Evolutionary conservation across 2,113 vertebrate genomes (phyloP).

Genomic region (Oxyura jamaicensis): DNA sequence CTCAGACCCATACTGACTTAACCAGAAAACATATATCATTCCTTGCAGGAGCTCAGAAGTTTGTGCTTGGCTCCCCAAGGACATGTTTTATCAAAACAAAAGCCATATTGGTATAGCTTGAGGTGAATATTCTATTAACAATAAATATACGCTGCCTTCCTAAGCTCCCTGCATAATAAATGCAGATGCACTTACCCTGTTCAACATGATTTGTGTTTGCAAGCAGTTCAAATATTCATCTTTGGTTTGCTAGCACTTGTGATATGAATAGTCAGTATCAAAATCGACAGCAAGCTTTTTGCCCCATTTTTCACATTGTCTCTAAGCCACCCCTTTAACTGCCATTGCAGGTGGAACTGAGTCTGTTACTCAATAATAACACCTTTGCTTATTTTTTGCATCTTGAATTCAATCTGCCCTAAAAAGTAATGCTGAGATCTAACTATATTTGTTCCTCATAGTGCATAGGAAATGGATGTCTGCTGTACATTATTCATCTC

Average conservation of each 20-base stretch:
- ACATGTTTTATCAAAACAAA: slow-evolving; percentile 42
- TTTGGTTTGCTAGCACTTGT: background rate
- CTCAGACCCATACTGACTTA: background rate
- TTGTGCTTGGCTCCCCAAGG: background rate
- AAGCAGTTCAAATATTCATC: slow-evolving; percentile 42
- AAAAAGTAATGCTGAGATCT: background rate
- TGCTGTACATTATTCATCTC: background rate
- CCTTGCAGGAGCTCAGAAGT: background rate
- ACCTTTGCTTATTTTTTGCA: background rate
- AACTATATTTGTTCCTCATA: background rate
- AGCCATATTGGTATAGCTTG: background rate
- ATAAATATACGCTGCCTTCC: slow-evolving; percentile 24
- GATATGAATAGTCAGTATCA: background rate
- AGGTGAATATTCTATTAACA: slow-evolving; percentile 24
- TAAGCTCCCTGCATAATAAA: slow-evolving; percentile 23
- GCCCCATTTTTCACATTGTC: background rate
- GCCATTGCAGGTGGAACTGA: background rate
- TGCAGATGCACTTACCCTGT: slow-evolving; percentile 25
- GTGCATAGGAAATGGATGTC: background rate
- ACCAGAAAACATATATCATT: background rate
- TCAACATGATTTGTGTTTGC: slow-evolving; percentile 30
- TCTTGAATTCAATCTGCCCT: background rate
- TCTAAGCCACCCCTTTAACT: background rate
- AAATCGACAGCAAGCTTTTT: background rate
- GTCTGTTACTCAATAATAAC: background rate